Evolutionary conservation across 53 echinoderm and acorn worm genomes (phyloP), one percentile per base, ranked within the genome.

Genomic region (Temnopleurus reevesii): DNA sequence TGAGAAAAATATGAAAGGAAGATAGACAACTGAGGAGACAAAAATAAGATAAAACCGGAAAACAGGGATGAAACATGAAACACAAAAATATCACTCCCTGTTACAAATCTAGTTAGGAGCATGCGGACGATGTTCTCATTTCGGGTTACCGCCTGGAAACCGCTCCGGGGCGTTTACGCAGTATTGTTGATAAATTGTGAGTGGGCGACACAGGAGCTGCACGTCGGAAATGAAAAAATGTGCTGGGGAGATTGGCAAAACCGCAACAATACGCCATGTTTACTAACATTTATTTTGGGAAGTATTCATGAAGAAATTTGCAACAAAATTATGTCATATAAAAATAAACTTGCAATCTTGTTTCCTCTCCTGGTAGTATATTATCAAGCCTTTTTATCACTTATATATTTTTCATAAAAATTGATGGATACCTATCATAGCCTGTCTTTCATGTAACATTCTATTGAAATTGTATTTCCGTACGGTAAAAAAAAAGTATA

Each of bases 51-150:
- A 77, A 43, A 76, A 23, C 30, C 41, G 63, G 34, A 63, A 79
- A 49, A 15, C 12, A 28, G 79, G 46, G 27, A n/a, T 49, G 47
- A 79, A 79, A 79, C 46, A 79, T 79, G 79, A 79, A 79, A 79
- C 79, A 79, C 79, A 49, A 46, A 79, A 79, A 79, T 79, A 83
- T 83, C 54, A 56, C 53, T 83, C 55, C 83, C 21, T 13, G 55
- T 55, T 83, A 83, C 51, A 83, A 83, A 83, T 83, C 83, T 55
- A 83, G 54, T 83, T 83, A 83, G 27, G 83, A 83, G 83, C 56
- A n/a, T n/a, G n/a, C 36, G 8, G 83, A 55, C 55, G 21, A 35
- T 18, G 83, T 55, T 47, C 83, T 83, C 83, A 53, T 83, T 83
- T 83, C 83, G 33, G 29, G 35, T 83, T 53, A 53, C 53, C 54